Evolutionary conservation across 1,140 invertebrate genomes (phyloP).

Genomic region (Anoplophora glabripennis): DNA sequence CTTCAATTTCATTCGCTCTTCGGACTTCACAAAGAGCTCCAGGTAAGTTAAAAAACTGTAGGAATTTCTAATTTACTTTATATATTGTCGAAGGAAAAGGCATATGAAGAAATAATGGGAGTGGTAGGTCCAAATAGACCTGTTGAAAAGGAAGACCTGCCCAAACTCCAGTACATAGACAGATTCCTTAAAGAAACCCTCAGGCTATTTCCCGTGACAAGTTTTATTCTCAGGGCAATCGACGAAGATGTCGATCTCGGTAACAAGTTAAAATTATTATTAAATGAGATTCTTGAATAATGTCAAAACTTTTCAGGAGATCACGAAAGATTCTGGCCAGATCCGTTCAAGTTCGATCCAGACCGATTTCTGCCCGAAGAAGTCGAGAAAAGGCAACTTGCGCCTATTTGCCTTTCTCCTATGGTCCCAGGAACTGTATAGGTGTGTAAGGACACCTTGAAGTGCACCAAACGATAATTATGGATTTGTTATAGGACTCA

Average conservation of each 20-base stretch:
- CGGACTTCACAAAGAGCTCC: slow-evolving; percentile 37
- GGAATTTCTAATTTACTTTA: background rate
- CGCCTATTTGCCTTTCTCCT: slow-evolving; percentile 64
- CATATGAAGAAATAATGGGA: slow-evolving; percentile 57
- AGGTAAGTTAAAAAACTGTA: slow-evolving; percentile 21
- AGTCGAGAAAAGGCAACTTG: slow-evolving; percentile 50
- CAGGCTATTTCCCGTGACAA: slow-evolving; percentile 61
- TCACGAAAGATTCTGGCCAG: slow-evolving; percentile 52
- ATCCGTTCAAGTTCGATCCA: slow-evolving; percentile 66
- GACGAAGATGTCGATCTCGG: slow-evolving; percentile 47
- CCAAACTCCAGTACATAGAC: slow-evolving; percentile 61
- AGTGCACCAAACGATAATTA: background rate
- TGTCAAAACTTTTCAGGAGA: too few relatives aligned
- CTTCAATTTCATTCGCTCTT: slow-evolving; percentile 27
- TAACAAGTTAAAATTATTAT: background rate
- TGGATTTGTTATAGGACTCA: slow-evolving; percentile 42
- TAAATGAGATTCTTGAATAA: background rate
- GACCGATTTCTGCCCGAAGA: slow-evolving; percentile 64
- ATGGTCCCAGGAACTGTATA: slow-evolving; percentile 68
- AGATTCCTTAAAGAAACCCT: slow-evolving; percentile 63
- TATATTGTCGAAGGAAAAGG: slow-evolving; percentile 56
- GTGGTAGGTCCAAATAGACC: slow-evolving; percentile 49
- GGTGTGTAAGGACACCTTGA: slow-evolving; percentile 43
- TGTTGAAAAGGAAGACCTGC: slow-evolving; percentile 55
- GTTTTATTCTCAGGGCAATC: slow-evolving; percentile 53